These are phyloP conservation scores for Mystacornis crossleyi DNA, from an alignment of 2,113 vertebrate species.

Conservation along the genomic window DNA sequence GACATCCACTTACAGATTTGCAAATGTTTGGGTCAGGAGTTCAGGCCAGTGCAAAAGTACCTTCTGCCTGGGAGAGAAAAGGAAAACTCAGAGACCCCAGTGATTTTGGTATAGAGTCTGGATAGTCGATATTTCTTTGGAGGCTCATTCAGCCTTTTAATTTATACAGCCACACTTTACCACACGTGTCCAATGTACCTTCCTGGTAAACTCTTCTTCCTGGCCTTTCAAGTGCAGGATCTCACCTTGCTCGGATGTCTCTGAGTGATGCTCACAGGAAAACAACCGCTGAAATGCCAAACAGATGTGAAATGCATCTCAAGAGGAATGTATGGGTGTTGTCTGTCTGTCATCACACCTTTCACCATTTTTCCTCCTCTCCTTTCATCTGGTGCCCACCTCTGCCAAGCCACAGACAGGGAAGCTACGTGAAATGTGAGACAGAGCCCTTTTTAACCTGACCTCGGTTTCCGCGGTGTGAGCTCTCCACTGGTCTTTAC, in stretches of 20 bases:
- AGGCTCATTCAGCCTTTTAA: neutral
- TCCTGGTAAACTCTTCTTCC: neutral
- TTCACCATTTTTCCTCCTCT: neutral
- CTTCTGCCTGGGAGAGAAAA: neutral
- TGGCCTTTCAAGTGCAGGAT: neutral
- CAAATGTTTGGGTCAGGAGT: neutral
- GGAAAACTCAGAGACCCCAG: neutral
- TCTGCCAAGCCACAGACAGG: neutral
- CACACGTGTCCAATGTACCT: neutral
- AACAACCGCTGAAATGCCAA: conserved; percentile 6
- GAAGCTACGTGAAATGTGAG: neutral
- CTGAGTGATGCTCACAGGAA: neutral
- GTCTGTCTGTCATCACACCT: conserved; percentile 26
- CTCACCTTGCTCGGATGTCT: conserved; percentile 19
- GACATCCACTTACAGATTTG: neutral
- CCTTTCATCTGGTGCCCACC: conserved; percentile 22
- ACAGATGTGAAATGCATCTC: conserved; percentile 40
- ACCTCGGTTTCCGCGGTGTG: neutral
- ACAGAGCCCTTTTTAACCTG: neutral
- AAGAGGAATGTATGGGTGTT: neutral
- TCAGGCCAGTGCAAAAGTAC: neutral
- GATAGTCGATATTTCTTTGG: neutral
- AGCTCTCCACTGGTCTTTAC: neutral
- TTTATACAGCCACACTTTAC: neutral
- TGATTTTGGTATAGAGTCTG: neutral